Percentiles rank a stretch among this genome's conserved stretches.
Evolutionary conservation across 2,113 vertebrate species (phyloP).

Genomic region (Corythaixoides concolor): DNA sequence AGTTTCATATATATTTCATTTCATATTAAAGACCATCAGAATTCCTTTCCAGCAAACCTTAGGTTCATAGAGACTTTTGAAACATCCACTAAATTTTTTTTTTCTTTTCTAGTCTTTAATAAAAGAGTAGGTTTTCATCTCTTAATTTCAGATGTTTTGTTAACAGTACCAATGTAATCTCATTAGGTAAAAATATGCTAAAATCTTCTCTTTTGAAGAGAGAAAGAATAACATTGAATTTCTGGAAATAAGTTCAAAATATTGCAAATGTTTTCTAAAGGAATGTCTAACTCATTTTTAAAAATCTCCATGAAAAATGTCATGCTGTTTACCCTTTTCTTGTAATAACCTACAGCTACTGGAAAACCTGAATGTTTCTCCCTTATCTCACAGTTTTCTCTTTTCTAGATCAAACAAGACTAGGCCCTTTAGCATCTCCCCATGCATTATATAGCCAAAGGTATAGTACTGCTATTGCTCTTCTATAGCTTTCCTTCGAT

Average conservation of each 20-base stretch:
- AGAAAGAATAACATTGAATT: not conserved
- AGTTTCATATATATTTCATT: not conserved
- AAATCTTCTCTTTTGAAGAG: not conserved
- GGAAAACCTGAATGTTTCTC: not conserved
- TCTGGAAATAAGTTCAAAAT: not conserved
- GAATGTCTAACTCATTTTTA: rapidly evolving
- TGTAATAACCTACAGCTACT: not conserved
- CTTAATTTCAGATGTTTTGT: not conserved
- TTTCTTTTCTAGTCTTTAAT: not conserved
- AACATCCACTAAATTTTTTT: not conserved
- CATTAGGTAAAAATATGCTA: not conserved
- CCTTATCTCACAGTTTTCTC: rapidly evolving
- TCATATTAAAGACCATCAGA: not conserved
- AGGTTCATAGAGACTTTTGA: not conserved
- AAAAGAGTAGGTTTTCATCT: not conserved
- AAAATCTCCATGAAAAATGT: rapidly evolving
- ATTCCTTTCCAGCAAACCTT: not conserved
- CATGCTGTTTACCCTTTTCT: rapidly evolving
- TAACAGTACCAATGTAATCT: not conserved
- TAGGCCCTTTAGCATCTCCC: rapidly evolving
- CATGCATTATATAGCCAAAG: rapidly evolving
- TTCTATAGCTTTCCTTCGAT: not conserved
- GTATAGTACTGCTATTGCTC: not conserved
- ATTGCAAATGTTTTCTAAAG: not conserved
- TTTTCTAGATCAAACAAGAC: not conserved